These are phyloP conservation scores for Vandiemenella viatica DNA, from an alignment of 2,888 invertebrate genomes.

Conservation along the genomic window DNA sequence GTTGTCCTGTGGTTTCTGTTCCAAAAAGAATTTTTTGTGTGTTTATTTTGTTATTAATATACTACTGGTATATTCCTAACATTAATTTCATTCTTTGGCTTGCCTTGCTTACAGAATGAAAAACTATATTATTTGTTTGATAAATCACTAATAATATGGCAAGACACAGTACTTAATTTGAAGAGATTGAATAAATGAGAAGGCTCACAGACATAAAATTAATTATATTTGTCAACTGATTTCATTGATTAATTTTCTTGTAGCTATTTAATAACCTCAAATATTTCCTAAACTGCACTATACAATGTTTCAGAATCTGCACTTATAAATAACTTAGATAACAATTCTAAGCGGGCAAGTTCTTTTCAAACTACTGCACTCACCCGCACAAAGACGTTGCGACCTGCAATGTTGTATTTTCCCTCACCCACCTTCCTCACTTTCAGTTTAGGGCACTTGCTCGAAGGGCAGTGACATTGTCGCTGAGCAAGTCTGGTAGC, in stretches of 20 bases:
- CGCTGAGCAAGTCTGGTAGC: conserved; percentile 57
- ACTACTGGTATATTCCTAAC: too few species aligned
- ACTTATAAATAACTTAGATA: not conserved
- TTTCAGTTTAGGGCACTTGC: conserved; percentile 55
- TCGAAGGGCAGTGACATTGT: conserved; percentile 55
- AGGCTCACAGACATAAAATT: too few species aligned
- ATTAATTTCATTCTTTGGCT: too few species aligned
- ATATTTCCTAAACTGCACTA: not conserved
- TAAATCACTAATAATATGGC: too few species aligned
- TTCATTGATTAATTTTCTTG: not conserved
- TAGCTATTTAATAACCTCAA: not conserved
- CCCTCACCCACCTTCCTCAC: conserved; percentile 74
- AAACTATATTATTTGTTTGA: too few species aligned
- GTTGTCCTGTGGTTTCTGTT: too few species aligned
- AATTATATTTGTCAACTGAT: too few species aligned
- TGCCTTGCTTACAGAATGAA: too few species aligned
- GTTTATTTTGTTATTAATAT: too few species aligned
- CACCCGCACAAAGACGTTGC: conserved; percentile 77
- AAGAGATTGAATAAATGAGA: too few species aligned
- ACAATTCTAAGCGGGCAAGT: not conserved
- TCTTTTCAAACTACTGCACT: conserved; percentile 23
- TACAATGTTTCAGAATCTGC: not conserved
- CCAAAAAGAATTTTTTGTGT: too few species aligned
- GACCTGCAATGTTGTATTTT: conserved; percentile 70
- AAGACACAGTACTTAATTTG: too few species aligned